Conservation (phyloP, 2,797 vertebrate species). For the Hirundo rustica region DNA sequence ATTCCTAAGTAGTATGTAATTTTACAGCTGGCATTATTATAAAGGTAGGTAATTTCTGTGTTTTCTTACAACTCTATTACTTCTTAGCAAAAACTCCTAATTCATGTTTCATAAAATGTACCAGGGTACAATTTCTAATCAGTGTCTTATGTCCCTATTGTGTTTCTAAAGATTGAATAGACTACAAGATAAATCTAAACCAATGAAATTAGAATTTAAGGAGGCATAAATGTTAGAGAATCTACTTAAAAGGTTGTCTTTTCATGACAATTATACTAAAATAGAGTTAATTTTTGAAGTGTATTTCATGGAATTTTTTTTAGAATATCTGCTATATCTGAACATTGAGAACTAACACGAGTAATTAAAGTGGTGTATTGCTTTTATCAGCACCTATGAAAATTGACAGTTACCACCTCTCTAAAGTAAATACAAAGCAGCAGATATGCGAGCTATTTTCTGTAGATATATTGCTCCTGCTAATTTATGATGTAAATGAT, state of each 20-base stretch:
- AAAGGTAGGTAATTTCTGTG: constrained; percentile 8
- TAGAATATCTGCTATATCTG: background rate
- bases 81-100: background rate
- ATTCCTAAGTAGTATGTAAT: background rate
- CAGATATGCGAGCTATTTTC: background rate
- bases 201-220: background rate
- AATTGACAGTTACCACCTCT: background rate
- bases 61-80: constrained; percentile 13
- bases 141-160: background rate
- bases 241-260: background rate
- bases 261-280: background rate
- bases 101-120: too few species aligned
- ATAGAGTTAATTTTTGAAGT: background rate
- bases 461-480: background rate
- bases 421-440: background rate
- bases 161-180: background rate
- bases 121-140: too few species aligned
- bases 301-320: background rate
- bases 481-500: constrained; percentile 54
- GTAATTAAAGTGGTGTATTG: background rate
- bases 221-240: background rate
- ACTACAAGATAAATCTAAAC: background rate
- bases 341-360: background rate
- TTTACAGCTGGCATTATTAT: constrained; percentile 6
- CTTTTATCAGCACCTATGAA: background rate